These are phyloP conservation scores for Festucalex cinctus DNA, from an alignment of 2,113 vertebrate species.

Conservation along the genomic window DNA sequence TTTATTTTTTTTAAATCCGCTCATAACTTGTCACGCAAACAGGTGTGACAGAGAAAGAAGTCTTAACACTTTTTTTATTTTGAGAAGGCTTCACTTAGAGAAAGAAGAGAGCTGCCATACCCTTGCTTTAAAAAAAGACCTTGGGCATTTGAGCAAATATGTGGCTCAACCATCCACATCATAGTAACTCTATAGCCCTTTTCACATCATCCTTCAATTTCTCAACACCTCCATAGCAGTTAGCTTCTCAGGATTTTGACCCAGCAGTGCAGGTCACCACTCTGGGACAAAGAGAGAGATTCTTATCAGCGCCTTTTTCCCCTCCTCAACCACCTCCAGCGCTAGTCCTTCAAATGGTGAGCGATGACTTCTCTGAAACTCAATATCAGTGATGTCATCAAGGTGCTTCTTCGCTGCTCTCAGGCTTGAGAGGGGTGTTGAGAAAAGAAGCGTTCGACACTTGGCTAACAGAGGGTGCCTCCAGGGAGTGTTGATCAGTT, in stretches of 20 bases:
- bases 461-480: conserved; percentile 45
- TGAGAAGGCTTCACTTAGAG: conserved; percentile 22
- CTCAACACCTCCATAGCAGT: conserved; percentile 67
- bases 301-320: conserved; percentile 56
- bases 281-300: conserved; percentile 71
- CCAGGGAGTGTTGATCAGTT: conserved; percentile 53
- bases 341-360: conserved; percentile 45
- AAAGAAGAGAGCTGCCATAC: conserved; percentile 32
- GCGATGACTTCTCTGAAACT: conserved; percentile 68
- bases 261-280: conserved; percentile 66
- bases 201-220: conserved; percentile 51
- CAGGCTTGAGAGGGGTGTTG: conserved; percentile 48
- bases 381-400: conserved; percentile 74
- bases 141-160: conserved; percentile 52
- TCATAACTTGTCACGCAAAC: conserved; percentile 14
- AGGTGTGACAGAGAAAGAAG: conserved; percentile 49
- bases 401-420: conserved; percentile 56
- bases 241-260: conserved; percentile 67
- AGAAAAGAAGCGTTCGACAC: conserved; percentile 52
- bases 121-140: conserved; percentile 47
- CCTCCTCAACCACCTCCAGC: conserved; percentile 34
- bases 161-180: conserved; percentile 26
- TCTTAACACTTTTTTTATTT: conserved; percentile 13
- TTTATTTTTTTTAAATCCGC: neutral
- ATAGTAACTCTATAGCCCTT: conserved; percentile 62